These are phyloP conservation scores for Oplegnathus fasciatus DNA, from an alignment of 2,113 vertebrate species.

Conservation along the genomic window DNA sequence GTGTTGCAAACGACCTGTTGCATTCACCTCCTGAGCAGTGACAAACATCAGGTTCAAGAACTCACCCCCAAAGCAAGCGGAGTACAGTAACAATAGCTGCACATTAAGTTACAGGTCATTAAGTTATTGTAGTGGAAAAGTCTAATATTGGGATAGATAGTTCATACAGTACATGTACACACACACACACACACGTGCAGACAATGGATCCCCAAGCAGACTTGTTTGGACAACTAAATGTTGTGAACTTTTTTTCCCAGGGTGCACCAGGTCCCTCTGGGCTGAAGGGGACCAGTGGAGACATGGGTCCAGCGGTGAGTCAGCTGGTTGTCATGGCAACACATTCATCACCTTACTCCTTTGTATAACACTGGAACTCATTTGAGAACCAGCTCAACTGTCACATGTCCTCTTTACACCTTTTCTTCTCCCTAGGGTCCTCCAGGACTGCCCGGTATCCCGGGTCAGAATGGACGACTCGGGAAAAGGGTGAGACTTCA, in stretches of 20 bases:
- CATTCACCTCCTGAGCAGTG: neutral
- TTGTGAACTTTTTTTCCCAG: slow-evolving; percentile 71
- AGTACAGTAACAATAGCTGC: neutral
- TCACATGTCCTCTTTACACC: neutral
- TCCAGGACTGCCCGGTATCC: slow-evolving; percentile 68
- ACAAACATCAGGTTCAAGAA: neutral
- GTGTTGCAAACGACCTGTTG: neutral
- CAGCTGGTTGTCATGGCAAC: slow-evolving; percentile 9
- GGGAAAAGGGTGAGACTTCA: slow-evolving; percentile 80
- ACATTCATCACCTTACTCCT: neutral
- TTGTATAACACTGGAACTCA: neutral
- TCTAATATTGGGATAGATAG: too few relatives aligned
- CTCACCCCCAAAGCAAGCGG: too few relatives aligned
- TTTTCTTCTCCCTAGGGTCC: slow-evolving; percentile 70
- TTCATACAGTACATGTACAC: neutral
- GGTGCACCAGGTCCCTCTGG: slow-evolving; percentile 89
- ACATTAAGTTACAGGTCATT: neutral
- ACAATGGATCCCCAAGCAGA: neutral
- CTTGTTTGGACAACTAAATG: neutral
- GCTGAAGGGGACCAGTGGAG: slow-evolving; percentile 90
- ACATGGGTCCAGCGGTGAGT: slow-evolving; percentile 90
- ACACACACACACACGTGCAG: neutral
- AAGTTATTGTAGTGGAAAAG: too few relatives aligned
- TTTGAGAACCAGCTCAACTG: neutral
- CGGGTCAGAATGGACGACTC: slow-evolving; percentile 78